These are phyloP conservation scores for Campaea margaritaria DNA, from an alignment of 2,888 invertebrate species.

Conservation along the genomic window DNA sequence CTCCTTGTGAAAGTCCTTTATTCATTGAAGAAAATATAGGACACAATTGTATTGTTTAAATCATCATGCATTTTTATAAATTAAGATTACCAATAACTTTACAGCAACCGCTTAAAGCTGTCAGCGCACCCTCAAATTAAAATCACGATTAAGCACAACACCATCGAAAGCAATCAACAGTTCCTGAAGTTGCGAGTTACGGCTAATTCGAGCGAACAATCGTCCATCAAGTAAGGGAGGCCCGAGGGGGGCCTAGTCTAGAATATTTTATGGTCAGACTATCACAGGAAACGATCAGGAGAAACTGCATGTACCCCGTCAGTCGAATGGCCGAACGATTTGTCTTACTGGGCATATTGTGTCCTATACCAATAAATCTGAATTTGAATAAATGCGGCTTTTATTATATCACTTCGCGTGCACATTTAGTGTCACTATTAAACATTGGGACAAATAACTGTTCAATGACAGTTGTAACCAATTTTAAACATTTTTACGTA, in stretches of 20 bases:
- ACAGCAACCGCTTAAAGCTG: not conserved
- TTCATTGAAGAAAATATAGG: too few relatives aligned
- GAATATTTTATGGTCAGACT: constrained; percentile 56
- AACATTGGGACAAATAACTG: too few relatives aligned
- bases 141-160: constrained; percentile 8
- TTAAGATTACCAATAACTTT: not conserved
- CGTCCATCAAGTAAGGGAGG: constrained; percentile 45
- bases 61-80: not conserved
- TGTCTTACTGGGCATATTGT: constrained; percentile 61
- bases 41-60: too few relatives aligned
- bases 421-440: constrained; percentile 13
- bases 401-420: constrained; percentile 43
- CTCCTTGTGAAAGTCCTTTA: not conserved
- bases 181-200: constrained; percentile 41
- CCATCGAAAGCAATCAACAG: constrained; percentile 39
- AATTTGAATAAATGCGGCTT: constrained; percentile 33
- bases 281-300: constrained; percentile 63
- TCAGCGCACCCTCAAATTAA: not conserved
- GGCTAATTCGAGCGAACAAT: constrained; percentile 44
- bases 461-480: too few relatives aligned
- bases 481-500: too few relatives aligned
- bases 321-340: constrained; percentile 58
- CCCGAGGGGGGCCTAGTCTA: constrained; percentile 51
- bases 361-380: constrained; percentile 49
- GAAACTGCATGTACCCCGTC: constrained; percentile 62